Evolutionary conservation across 2,797 vertebrate species (phyloP), one percentile per base, ranked within the genome.

Genomic region (Cottoperca gobio): DNA sequence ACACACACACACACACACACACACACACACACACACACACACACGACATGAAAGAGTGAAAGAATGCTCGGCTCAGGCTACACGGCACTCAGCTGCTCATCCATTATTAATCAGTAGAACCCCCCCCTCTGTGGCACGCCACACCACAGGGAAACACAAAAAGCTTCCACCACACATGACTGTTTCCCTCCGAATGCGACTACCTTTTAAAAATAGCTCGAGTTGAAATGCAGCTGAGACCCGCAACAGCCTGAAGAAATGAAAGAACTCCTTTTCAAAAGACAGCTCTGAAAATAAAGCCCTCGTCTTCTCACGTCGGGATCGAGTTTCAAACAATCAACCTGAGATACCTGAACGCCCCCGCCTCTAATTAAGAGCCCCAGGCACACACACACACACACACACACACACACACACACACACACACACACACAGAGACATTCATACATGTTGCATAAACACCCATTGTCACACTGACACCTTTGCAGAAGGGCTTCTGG

Each of bases 101-200:
- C 87, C 90, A 94, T 91, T 88, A 91, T 92, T 92, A 83, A 95
- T 92, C 79, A 89, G 83, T 10, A 86, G 83, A 86, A 90, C 65
- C 83, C 85, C 85, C 85, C 81, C 84, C 82, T 70, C 77, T 79
- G 70, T 68, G 70, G 62, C 73, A 57, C 16, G 7, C 74, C 77
- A 79, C 66, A 67, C 67, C 68, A 76, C 64, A 78, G 87, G 86
- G 90, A 87, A 92, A 84, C 79, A 92, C 89, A 86, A 60, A 78
- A 60, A 87, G 86, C 79, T 74, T 71, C 73, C 23, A 48, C 53
- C 69, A 70, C 65, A 68, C 66, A 62, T 16, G 17, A 52, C 66
- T 55, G 65, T 53, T 61, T 71, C 49, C 53, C 45, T 68, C 40
- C 68, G 48, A 73, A 66, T 31, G 53, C 39, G 53, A 52, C 79